Evolutionary conservation across 1,140 invertebrate species (phyloP).

Genomic region (Riptortus pedestris): DNA sequence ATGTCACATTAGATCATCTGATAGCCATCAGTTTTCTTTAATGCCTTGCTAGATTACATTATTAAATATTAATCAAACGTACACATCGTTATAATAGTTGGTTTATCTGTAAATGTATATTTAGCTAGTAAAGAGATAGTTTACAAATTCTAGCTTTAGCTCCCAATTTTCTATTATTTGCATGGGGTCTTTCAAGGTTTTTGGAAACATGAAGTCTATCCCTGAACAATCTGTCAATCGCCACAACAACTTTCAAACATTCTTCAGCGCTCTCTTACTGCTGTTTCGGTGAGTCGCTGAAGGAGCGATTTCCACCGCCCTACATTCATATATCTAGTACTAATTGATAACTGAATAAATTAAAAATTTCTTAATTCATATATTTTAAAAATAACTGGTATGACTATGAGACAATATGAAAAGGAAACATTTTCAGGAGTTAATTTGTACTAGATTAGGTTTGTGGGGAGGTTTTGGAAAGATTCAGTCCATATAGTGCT

Average conservation of each 20-base stretch:
- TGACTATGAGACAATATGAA: too few relatives aligned
- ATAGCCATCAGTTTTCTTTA: too few relatives aligned
- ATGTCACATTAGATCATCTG: too few relatives aligned
- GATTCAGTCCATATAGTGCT: slow-evolving; percentile 17
- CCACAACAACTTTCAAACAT: slow-evolving; percentile 95
- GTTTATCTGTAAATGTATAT: too few relatives aligned
- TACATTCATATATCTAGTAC: not conserved
- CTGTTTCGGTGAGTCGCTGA: slow-evolving; percentile 78
- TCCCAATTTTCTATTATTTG: slow-evolving; percentile 19
- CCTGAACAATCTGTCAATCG: slow-evolving; percentile 79
- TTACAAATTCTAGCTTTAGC: slow-evolving; percentile 7
- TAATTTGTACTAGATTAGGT: slow-evolving; percentile 16
- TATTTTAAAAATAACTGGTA: not conserved
- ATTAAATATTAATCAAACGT: not conserved
- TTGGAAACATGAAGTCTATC: slow-evolving; percentile 85
- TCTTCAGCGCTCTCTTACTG: slow-evolving; percentile 84
- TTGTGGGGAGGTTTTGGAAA: slow-evolving; percentile 7
- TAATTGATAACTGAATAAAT: not conserved
- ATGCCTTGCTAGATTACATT: too few relatives aligned
- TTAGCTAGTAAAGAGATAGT: not conserved
- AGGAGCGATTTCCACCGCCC: not conserved
- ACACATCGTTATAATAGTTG: not conserved
- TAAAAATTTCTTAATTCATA: not conserved
- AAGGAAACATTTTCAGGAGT: not conserved
- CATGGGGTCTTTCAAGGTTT: slow-evolving; percentile 54